Percentiles rank a stretch among this genome's conserved stretches.
These are phyloP conservation scores for Auanema sp. DNA, from an alignment of 2,888 invertebrate genomes.

Conservation along the genomic window DNA sequence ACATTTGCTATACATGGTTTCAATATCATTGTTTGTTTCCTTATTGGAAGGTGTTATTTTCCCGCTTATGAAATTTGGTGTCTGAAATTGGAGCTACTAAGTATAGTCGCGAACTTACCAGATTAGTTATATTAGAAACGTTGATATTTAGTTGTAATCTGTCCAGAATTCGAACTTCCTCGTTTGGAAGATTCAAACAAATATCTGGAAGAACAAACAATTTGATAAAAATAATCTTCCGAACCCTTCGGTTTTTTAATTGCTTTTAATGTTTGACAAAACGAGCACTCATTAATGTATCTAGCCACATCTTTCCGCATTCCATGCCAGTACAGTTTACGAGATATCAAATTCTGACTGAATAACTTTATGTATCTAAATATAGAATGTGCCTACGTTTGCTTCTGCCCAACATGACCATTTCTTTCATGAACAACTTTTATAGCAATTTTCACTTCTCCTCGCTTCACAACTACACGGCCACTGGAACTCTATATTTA, in stretches of 20 bases:
- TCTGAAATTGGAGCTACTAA: too few species aligned
- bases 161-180: too few species aligned
- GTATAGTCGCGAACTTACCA: too few species aligned
- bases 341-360: conserved; percentile 9
- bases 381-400: too few species aligned
- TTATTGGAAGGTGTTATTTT: too few species aligned
- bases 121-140: too few species aligned
- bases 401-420: conserved; percentile 15
- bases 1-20: too few species aligned
- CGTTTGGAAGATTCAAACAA: too few species aligned
- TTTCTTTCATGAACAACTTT: conserved; percentile 18
- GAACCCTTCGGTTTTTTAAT: neutral
- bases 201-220: too few species aligned
- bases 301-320: conserved; percentile 12
- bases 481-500: neutral
- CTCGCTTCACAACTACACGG: conserved; percentile 12
- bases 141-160: too few species aligned
- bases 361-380: conserved; percentile 1
- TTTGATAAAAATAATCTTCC: neutral
- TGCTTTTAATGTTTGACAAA: conserved; percentile 4
- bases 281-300: conserved; percentile 13
- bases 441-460: conserved; percentile 13
- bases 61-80: too few species aligned
- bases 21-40: too few species aligned
- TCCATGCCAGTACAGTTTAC: conserved; percentile 20